A percentile compares a stretch with the other conserved stretches of the same genome.
Evolutionary conservation across 2,113 vertebrate genomes (phyloP).

Genomic region (Mola mola): DNA sequence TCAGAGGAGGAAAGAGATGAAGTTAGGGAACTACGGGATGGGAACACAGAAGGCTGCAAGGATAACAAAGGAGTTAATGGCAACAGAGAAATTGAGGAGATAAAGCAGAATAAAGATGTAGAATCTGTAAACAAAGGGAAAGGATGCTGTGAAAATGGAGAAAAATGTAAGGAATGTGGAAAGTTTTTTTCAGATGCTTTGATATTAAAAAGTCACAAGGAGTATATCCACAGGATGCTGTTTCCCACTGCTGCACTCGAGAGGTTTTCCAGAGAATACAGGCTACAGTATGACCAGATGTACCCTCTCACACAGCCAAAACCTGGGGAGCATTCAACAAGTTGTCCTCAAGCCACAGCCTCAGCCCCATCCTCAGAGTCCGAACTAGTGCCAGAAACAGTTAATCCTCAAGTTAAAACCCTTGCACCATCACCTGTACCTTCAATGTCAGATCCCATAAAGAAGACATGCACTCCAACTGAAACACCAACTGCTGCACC

Average conservation of each 20-base stretch:
- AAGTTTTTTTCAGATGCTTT: constrained; percentile 96
- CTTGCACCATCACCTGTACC: constrained; percentile 19
- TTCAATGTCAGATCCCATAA: constrained; percentile 36
- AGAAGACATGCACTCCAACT: constrained; percentile 37
- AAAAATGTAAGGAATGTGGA: constrained; percentile 87
- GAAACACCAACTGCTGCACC: constrained; percentile 78
- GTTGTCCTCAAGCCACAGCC: constrained; percentile 21
- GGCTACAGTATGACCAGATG: constrained; percentile 93
- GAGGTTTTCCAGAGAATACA: constrained; percentile 93
- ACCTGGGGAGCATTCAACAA: constrained; percentile 44
- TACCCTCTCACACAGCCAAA: constrained; percentile 84
- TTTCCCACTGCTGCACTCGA: constrained; percentile 93
- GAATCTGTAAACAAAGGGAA: constrained; percentile 31
- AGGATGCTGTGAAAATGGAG: constrained; percentile 81
- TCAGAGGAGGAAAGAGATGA: constrained; percentile 37
- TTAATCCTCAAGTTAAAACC: constrained; percentile 51
- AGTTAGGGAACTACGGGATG: constrained; percentile 42
- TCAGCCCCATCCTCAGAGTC: constrained; percentile 31
- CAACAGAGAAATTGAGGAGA: constrained; percentile 29
- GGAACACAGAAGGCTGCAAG: constrained; percentile 82
- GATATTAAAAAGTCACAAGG: constrained; percentile 97
- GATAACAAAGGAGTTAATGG: constrained; percentile 11
- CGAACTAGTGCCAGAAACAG: constrained; percentile 48
- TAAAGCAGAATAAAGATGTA: constrained; percentile 25
- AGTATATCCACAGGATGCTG: constrained; percentile 93